These are phyloP conservation scores for Arizona elegans DNA, from an alignment of 2,113 vertebrate genomes.

Conservation along the genomic window DNA sequence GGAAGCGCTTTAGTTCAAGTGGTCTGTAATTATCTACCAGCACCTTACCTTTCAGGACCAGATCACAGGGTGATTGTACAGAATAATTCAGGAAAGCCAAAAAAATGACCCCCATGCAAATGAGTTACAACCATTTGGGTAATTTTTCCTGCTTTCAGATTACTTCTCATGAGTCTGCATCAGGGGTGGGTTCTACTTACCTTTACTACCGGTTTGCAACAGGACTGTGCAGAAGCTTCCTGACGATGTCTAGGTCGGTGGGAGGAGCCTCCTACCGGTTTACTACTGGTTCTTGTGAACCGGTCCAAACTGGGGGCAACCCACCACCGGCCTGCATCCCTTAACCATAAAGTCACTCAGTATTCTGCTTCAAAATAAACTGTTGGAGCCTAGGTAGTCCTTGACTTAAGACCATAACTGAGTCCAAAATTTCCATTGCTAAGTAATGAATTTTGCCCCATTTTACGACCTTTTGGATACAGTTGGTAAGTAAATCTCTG, in stretches of 20 bases:
- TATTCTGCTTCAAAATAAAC: slow-evolving; percentile 82
- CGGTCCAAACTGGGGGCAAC: too few species aligned
- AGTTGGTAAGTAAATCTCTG: background rate
- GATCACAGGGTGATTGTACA: slow-evolving; percentile 87
- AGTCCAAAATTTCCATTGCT: background rate
- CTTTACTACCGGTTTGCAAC: too few species aligned
- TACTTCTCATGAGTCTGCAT: slow-evolving; percentile 89
- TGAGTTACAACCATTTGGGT: slow-evolving; percentile 93
- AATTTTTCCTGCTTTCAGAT: slow-evolving; percentile 82
- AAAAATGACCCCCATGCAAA: slow-evolving; percentile 89
- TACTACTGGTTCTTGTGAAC: too few species aligned
- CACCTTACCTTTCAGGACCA: slow-evolving; percentile 47
- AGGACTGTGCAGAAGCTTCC: too few species aligned
- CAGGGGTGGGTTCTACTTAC: too few species aligned
- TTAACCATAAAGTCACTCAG: slow-evolving; percentile 92
- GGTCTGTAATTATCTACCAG: slow-evolving; percentile 87
- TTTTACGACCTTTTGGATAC: background rate
- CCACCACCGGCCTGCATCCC: slow-evolving; percentile 66
- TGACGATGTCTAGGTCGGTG: too few species aligned
- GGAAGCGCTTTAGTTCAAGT: slow-evolving; percentile 76
- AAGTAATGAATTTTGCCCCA: background rate
- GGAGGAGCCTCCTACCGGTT: too few species aligned
- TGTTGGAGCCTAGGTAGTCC: slow-evolving; percentile 66
- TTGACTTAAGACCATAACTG: background rate
- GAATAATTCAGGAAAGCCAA: slow-evolving; percentile 89